A percentile compares a stretch with the other conserved stretches of the same genome.
Evolutionary conservation across 2,888 invertebrate genomes (phyloP).

Genomic region (Limnephilus rhombicus): DNA sequence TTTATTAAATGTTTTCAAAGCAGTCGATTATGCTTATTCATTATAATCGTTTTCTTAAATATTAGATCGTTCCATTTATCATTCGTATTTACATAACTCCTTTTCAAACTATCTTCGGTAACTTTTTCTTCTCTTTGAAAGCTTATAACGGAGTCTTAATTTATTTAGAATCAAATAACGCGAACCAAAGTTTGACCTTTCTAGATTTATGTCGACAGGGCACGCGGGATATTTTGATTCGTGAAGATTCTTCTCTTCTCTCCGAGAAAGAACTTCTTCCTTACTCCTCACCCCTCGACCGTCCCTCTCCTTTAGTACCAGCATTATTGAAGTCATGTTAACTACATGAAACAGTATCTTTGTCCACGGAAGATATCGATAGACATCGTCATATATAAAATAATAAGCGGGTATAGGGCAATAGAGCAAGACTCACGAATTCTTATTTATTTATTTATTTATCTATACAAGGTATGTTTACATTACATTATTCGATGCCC

Average conservation of each 20-base stretch:
- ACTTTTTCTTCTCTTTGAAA: no score
- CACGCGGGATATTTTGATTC: background rate
- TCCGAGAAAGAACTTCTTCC: background rate
- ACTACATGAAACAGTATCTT: background rate
- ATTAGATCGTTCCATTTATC: no score
- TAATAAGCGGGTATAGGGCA: background rate
- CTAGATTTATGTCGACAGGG: background rate
- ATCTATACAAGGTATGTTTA: no score
- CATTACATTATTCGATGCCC: no score
- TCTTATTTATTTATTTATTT: background rate
- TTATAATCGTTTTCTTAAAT: no score
- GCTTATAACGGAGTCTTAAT: no score
- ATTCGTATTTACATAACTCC: no score
- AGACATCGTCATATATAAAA: background rate
- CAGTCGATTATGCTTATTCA: no score
- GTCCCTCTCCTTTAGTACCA: background rate
- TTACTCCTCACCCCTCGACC: background rate
- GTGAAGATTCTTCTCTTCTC: background rate
- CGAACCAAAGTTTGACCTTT: background rate
- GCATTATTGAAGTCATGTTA: background rate
- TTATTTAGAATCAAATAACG: background rate
- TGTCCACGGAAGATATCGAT: background rate
- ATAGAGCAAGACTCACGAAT: background rate
- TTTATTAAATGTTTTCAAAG: no score
- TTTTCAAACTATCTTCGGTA: no score